These are phyloP conservation scores for Whitmania pigra DNA, from an alignment of 1,140 invertebrate genomes.

Conservation along the genomic window DNA sequence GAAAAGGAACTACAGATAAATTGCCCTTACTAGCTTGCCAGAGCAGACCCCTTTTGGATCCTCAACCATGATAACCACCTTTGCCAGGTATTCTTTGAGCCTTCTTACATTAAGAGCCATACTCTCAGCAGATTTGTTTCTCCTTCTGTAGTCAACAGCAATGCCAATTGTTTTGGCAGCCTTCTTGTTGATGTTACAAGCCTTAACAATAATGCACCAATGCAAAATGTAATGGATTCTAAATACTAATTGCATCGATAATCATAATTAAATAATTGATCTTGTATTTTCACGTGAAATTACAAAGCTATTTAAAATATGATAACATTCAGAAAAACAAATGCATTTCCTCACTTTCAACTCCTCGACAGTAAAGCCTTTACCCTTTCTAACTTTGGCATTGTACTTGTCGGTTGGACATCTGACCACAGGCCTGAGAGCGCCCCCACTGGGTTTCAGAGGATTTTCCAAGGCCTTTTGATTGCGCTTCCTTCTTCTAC, in stretches of 20 bases:
- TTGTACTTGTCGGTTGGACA: constrained; percentile 73
- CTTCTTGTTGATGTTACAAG: constrained; percentile 63
- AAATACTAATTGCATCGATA: constrained; percentile 6
- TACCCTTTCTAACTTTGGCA: constrained; percentile 74
- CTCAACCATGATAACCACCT: constrained; percentile 87
- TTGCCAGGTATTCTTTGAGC: constrained; percentile 85
- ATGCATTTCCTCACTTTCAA: constrained; percentile 56
- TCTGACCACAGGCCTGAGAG: constrained; percentile 75
- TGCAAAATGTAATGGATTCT: not conserved
- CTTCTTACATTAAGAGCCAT: constrained; percentile 86
- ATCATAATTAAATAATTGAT: too few relatives aligned
- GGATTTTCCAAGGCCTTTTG: constrained; percentile 82
- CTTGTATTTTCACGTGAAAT: not conserved
- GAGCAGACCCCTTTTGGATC: constrained; percentile 53
- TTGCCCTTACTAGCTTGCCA: too few relatives aligned
- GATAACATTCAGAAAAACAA: not conserved
- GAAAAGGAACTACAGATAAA: too few relatives aligned
- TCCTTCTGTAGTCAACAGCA: constrained; percentile 79
- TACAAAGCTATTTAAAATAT: not conserved
- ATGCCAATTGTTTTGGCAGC: constrained; percentile 87
- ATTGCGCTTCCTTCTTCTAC: constrained; percentile 68
- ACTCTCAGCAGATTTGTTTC: constrained; percentile 87
- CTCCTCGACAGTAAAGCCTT: constrained; percentile 91
- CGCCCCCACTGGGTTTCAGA: constrained; percentile 72
- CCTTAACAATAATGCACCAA: constrained; percentile 41